phyloP scores from a whole-genome alignment of 2,888 invertebrate genomes.

The Auanema sp. region DNA sequence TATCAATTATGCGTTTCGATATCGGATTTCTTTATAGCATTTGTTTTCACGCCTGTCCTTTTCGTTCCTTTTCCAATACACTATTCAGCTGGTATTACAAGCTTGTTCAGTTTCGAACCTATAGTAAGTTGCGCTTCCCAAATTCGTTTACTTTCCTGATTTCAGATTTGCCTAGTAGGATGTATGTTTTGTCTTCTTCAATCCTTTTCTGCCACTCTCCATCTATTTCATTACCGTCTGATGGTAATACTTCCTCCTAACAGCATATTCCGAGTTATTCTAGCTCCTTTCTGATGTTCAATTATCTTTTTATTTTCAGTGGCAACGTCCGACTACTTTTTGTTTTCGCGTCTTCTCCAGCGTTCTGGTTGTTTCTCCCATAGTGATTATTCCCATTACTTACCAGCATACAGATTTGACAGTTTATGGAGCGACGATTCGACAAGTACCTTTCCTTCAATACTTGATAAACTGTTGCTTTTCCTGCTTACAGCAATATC shows the following conservation, averaged over 20 bases:
- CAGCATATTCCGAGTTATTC: constrained; percentile 9
- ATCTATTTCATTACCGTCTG: constrained; percentile 10
- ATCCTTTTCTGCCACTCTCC: constrained; percentile 1
- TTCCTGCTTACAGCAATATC: too few species aligned
- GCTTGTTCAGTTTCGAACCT: not conserved
- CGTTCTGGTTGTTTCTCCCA: too few species aligned
- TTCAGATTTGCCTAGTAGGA: constrained; percentile 8
- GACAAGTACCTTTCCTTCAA: too few species aligned
- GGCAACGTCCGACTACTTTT: not conserved
- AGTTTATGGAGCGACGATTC: too few species aligned
- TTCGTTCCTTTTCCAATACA: constrained; percentile 15
- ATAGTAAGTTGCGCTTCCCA: not conserved
- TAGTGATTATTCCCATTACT: too few species aligned
- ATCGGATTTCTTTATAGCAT: constrained; percentile 5
- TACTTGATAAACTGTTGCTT: too few species aligned
- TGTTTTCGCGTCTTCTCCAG: not conserved
- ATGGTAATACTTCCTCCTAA: constrained; percentile 11
- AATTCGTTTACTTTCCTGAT: not conserved
- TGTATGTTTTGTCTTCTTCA: not conserved
- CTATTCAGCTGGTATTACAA: not conserved
- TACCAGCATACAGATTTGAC: too few species aligned
- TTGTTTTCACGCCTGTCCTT: constrained; percentile 13
- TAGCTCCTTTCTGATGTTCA: not conserved
- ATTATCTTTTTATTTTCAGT: not conserved
- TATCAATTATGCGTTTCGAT: constrained; percentile 12